Conservation (phyloP, 2,888 invertebrate genomes). For the Frankliniella fusca region DNA sequence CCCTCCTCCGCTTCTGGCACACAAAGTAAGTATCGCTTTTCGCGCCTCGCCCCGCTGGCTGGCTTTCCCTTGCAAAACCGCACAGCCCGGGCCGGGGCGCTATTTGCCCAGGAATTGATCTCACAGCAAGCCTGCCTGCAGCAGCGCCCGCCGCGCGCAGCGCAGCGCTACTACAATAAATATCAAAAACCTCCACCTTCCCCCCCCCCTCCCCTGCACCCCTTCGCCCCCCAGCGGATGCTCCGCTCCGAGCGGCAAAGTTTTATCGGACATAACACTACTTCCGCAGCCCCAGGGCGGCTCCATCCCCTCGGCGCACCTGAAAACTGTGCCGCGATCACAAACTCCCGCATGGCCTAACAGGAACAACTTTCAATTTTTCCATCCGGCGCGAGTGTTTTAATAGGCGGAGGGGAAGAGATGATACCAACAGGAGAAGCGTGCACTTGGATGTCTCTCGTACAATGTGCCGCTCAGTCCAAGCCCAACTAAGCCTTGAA, state of each 20-base stretch:
- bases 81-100: background rate
- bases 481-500: too few species aligned
- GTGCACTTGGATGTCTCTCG: too few species aligned
- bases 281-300: background rate
- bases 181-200: background rate
- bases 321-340: background rate
- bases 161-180: too few species aligned
- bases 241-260: background rate
- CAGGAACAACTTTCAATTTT: too few species aligned
- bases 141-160: too few species aligned
- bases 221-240: background rate
- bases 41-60: background rate
- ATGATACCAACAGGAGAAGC: too few species aligned
- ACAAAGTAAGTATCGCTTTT: slow-evolving; percentile 20
- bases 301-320: background rate
- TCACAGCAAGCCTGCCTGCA: background rate
- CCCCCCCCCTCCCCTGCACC: background rate
- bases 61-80: too few species aligned
- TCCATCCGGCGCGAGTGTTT: too few species aligned
- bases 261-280: too few species aligned
- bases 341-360: background rate
- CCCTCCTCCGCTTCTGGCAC: background rate
- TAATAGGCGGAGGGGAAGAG: too few species aligned
- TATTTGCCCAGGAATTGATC: background rate
- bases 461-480: too few species aligned